Base-by-base conservation (phyloP, 1,140 invertebrate genomes). In the Listronotus oregonensis region DNA sequence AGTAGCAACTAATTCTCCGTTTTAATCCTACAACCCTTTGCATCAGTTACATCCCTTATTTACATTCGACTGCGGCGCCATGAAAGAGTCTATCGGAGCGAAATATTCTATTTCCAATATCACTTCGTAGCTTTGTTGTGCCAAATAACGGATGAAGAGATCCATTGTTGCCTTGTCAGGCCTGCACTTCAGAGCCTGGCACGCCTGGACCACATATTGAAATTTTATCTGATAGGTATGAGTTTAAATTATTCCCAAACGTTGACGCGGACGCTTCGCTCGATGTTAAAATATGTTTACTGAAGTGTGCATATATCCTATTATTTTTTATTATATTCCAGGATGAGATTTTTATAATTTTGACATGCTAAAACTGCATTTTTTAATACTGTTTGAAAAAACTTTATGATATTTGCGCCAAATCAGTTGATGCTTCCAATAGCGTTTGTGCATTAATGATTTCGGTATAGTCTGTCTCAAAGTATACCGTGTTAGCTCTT, bases 101-200 rank as follows among this genome's bases (percentile, higher is more conserved):
- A 75, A 73, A 76, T 75, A 75, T 76, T 77, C 75, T 73, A 75
- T 77, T 76, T 76, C 75, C 76, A 76, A 76, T 77, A 77, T 77
- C 73, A 73, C 71, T 75, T 73, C 65, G 69, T 68, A 67, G 70
- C 70, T 73, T 74, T 74, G 71, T 73, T 64, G 69, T 52, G 66
- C 68, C 66, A 70, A 72, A 70, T 72, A 73, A 75, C 74, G 74
- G 71, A 67, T 73, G 69, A 71, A 67, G 71, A 49, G 68, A 60
- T 63, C 74, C 52, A 77, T 77, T 77, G 75, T 77, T 72, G 69
- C 71, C 69, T 70, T 71, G 72, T 74, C 74, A 67, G 65, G 59
- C 51, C 47, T 52, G 46, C 46, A 43, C 49, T 37, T 14, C 52
- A 60, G 27, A 15, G 15, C 31, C 34, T 52, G 50, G 31, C 46